Conservation (phyloP, 1,140 invertebrate genomes). For the Ctenoplectra terminalis region DNA sequence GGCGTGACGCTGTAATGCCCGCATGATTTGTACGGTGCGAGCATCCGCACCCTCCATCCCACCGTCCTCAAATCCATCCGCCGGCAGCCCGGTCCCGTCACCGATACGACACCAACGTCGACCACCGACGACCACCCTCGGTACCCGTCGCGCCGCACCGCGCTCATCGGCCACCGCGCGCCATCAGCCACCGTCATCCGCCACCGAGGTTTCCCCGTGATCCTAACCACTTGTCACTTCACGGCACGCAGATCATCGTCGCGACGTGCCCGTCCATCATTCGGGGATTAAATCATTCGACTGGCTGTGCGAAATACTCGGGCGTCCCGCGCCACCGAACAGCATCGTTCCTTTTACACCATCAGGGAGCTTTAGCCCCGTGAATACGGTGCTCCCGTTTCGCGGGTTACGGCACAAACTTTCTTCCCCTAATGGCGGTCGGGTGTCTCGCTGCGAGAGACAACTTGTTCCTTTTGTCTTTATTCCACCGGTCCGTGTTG, state of each 20-base stretch:
- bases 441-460: not conserved
- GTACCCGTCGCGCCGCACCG: conserved; percentile 49
- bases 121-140: conserved; percentile 31
- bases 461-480: not conserved
- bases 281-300: conserved; percentile 81
- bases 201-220: conserved; percentile 78
- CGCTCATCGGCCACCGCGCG: conserved; percentile 56
- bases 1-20: conserved; percentile 80
- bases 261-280: conserved; percentile 84
- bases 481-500: not conserved
- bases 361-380: not conserved
- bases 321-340: conserved; percentile 35
- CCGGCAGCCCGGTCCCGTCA: conserved; percentile 46
- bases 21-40: conserved; percentile 82
- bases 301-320: conserved; percentile 63
- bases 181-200: conserved; percentile 64
- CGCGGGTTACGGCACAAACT: not conserved
- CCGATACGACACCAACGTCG: conserved; percentile 49
- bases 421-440: not conserved
- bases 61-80: conserved; percentile 66
- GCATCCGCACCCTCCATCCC: conserved; percentile 67
- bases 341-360: conserved; percentile 2
- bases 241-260: conserved; percentile 84
- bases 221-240: conserved; percentile 83
- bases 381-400: not conserved